Percentiles rank a stretch among this genome's conserved stretches.
These are phyloP conservation scores for Gymnosoma rotundatum DNA, from an alignment of 2,888 invertebrate species.

Conservation along the genomic window DNA sequence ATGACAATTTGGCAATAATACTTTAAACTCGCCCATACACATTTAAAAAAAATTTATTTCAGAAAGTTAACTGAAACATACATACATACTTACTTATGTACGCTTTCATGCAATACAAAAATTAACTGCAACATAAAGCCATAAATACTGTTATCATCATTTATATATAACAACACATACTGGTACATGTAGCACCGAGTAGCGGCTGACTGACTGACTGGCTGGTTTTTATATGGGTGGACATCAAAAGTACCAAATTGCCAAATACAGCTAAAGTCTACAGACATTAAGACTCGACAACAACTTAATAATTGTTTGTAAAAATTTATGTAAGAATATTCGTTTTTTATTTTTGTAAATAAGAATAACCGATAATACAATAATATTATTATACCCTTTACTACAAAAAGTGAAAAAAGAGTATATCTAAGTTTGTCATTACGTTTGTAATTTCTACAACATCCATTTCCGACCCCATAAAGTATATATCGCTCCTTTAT, in stretches of 20 bases:
- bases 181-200: slow-evolving; percentile 10
- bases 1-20: slow-evolving; percentile 68
- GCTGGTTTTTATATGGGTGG: slow-evolving; percentile 58
- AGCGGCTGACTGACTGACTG: not conserved
- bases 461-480: too few relatives aligned
- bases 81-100: slow-evolving; percentile 16
- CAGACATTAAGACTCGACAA: slow-evolving; percentile 61
- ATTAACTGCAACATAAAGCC: slow-evolving; percentile 66
- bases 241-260: slow-evolving; percentile 55
- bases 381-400: too few relatives aligned
- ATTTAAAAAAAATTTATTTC: slow-evolving; percentile 40
- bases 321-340: not conserved
- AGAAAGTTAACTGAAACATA: slow-evolving; percentile 42
- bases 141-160: slow-evolving; percentile 64
- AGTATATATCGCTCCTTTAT: too few relatives aligned
- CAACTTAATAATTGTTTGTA: slow-evolving; percentile 29
- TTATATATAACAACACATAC: slow-evolving; percentile 29
- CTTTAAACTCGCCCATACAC: slow-evolving; percentile 40
- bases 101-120: slow-evolving; percentile 45
- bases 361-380: slow-evolving; percentile 27
- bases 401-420: too few relatives aligned
- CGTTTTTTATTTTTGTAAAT: not conserved
- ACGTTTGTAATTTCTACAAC: too few relatives aligned
- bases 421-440: too few relatives aligned
- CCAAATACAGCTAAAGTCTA: slow-evolving; percentile 40